Conservation (phyloP, 2,888 invertebrate species). For the Trisateles emortualis region DNA sequence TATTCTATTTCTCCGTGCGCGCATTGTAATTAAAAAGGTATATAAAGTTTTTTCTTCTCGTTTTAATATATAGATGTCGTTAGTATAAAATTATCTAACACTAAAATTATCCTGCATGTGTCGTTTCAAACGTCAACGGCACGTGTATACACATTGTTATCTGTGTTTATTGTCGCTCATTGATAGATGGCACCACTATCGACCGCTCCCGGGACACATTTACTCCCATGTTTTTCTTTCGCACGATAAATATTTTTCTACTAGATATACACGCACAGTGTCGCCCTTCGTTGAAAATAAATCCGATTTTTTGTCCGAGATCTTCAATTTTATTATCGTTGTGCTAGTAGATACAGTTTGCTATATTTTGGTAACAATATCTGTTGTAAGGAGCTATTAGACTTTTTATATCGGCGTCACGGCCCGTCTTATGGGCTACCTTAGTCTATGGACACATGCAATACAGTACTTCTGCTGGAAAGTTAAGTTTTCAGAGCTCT, state of each 20-base stretch:
- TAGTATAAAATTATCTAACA: not conserved
- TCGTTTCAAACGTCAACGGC: slow-evolving; percentile 3
- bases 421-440: too few relatives aligned
- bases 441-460: too few relatives aligned
- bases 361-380: too few relatives aligned
- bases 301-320: slow-evolving; percentile 31
- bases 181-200: slow-evolving; percentile 42
- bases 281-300: slow-evolving; percentile 27
- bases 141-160: slow-evolving; percentile 38
- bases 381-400: too few relatives aligned
- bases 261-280: slow-evolving; percentile 30
- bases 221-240: slow-evolving; percentile 20
- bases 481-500: too few relatives aligned
- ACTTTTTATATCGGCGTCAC: too few relatives aligned
- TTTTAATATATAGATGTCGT: too few relatives aligned
- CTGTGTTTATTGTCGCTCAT: slow-evolving; percentile 28
- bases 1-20: too few relatives aligned
- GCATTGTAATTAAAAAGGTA: too few relatives aligned
- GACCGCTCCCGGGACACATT: slow-evolving; percentile 11
- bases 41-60: too few relatives aligned
- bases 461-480: too few relatives aligned
- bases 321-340: slow-evolving; percentile 44
- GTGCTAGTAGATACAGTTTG: too few relatives aligned
- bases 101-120: not conserved
- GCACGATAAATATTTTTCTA: slow-evolving; percentile 41